Evolutionary conservation across 2,888 invertebrate genomes (phyloP), one percentile per base, ranked within the genome.

Genomic region (Zygaena filipendulae): DNA sequence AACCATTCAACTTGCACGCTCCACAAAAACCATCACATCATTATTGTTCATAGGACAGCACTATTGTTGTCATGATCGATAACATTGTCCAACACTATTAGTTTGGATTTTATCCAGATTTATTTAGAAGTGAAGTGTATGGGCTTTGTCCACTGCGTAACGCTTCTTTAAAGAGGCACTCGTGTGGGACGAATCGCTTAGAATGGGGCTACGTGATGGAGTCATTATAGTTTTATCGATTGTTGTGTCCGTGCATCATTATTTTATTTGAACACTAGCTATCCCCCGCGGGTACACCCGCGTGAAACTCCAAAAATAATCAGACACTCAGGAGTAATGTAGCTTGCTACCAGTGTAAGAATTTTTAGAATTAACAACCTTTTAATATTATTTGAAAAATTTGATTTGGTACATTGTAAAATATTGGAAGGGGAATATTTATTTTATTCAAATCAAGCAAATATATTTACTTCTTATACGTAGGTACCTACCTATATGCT

Each of bases 51-150:
- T 37, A 36, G 40, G 33, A 41, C 39, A 36, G n/a, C n/a, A 40
- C 47, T 34, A 52, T 61, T 60, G 59, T 61, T 43, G 40, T 36
- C 30, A 55, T 58, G 59, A 67, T 64, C 56, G 57, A 63, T 61
- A 50, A 53, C 40, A 53, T 58, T 59, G 56, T 58, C 53, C 52
- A 44, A 36, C 36, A 52, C 56, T 61, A 63, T 63, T 60, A 64
- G 57, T 60, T 58, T 54, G 59, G 61, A 62, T 56, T 54, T 54
- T 47, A 53, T 54, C 61, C 58, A 61, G 57, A 53, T 54, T 53
- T 33, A 20, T 23, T 27, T n/a, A n/a, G n/a, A n/a, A n/a, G n/a
- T n/a, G n/a, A n/a, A n/a, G n/a, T n/a, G n/a, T n/a, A n/a, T n/a
- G n/a, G n/a, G n/a, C n/a, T n/a, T n/a, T n/a, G 28, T 41, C 38